These are phyloP conservation scores for Ecdyonurus torrentis DNA, from an alignment of 2,888 invertebrate species.

Conservation along the genomic window DNA sequence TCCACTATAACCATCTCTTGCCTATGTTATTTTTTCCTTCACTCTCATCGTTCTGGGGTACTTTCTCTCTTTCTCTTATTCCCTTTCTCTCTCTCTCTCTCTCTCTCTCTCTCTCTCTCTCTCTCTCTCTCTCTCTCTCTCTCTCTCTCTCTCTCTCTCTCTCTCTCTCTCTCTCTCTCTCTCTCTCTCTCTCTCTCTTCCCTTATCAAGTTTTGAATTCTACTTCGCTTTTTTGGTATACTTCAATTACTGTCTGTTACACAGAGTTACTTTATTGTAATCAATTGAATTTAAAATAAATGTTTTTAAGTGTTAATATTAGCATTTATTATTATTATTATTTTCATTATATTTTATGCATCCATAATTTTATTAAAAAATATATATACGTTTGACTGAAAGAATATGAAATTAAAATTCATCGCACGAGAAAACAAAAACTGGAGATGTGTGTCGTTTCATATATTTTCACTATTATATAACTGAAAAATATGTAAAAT, in stretches of 20 bases:
- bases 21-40: background rate
- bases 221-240: background rate
- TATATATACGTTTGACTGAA: no score
- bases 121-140: background rate
- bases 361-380: no score
- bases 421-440: no score
- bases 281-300: background rate
- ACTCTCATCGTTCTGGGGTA: background rate
- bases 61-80: background rate
- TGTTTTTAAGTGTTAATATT: no score
- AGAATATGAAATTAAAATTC: no score
- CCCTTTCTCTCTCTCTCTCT: background rate
- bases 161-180: background rate
- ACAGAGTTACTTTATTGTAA: background rate
- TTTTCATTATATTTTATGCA: no score
- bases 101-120: background rate
- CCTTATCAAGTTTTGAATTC: background rate
- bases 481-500: no score
- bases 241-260: background rate
- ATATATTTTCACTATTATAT: no score
- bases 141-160: background rate
- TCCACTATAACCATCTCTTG: background rate
- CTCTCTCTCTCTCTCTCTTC: background rate
- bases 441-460: no score
- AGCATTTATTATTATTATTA: no score